A percentile compares a stretch with the other conserved stretches of the same genome.
Evolutionary conservation across 2,888 invertebrate species (phyloP).

Genomic region (Steinernema scapterisci): DNA sequence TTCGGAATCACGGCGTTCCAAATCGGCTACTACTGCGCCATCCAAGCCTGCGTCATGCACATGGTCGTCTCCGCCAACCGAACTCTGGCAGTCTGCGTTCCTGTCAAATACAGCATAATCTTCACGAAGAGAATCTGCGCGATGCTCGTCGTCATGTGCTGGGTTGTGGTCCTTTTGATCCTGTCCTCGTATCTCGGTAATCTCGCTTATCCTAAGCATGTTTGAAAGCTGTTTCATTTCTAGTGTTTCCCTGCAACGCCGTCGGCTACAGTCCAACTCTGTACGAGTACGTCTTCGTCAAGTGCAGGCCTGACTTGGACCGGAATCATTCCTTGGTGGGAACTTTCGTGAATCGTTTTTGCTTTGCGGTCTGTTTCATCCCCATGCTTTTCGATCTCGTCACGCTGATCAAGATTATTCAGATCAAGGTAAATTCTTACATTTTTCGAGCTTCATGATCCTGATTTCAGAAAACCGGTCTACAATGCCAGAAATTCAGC

Average conservation of each 20-base stretch:
- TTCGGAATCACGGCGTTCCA: background rate
- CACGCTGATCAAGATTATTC: background rate
- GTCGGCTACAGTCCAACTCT: conserved; percentile 15
- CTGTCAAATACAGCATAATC: background rate
- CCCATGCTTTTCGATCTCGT: background rate
- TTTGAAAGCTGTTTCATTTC: background rate
- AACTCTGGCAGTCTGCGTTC: background rate
- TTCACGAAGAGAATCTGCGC: background rate
- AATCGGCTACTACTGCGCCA: conserved; percentile 6
- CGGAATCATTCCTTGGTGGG: background rate
- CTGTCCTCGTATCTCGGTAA: background rate
- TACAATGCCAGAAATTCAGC: background rate
- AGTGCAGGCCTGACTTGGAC: background rate
- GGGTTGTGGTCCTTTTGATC: background rate
- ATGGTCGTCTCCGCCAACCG: background rate
- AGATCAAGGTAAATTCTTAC: background rate
- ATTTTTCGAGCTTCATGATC: background rate
- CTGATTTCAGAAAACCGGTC: background rate
- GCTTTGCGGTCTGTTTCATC: background rate
- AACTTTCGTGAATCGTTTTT: background rate
- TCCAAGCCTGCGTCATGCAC: conserved; percentile 2
- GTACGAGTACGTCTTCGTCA: conserved; percentile 20
- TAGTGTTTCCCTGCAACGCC: background rate
- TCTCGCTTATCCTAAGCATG: background rate
- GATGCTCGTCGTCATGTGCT: background rate